A percentile compares a stretch with the other conserved stretches of the same genome.
phyloP scores from a whole-genome alignment of 2,888 invertebrate genomes.

The Phania funesta region DNA sequence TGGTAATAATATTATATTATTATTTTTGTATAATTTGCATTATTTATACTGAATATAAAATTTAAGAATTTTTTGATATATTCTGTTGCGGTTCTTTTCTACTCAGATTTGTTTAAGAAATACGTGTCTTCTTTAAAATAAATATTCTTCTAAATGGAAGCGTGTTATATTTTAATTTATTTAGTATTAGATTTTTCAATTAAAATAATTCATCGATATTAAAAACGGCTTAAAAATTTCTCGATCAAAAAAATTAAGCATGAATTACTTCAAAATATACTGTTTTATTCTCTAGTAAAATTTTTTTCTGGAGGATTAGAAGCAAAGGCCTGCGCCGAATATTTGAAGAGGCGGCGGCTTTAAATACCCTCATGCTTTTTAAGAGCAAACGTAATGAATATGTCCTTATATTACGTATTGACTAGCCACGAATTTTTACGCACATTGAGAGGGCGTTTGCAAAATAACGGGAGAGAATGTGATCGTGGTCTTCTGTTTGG shows the following conservation, averaged over 20 bases:
- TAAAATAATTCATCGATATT: background rate
- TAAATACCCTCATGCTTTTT: too few relatives aligned
- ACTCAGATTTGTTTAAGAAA: slow-evolving; percentile 22
- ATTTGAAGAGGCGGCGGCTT: too few relatives aligned
- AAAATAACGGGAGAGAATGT: too few relatives aligned
- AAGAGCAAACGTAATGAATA: too few relatives aligned
- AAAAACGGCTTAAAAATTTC: slow-evolving; percentile 30
- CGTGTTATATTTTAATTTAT: slow-evolving; percentile 24
- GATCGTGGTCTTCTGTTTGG: too few relatives aligned
- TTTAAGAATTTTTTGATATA: slow-evolving; percentile 7
- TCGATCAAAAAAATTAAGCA: slow-evolving; percentile 27
- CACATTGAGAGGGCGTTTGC: too few relatives aligned
- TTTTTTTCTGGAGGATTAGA: background rate
- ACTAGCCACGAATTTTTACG: too few relatives aligned
- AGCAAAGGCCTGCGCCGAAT: too few relatives aligned
- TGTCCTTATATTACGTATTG: too few relatives aligned
- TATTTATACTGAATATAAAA: slow-evolving; percentile 12
- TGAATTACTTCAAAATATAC: slow-evolving; percentile 39
- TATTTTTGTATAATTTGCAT: slow-evolving; percentile 14
- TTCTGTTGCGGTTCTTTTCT: background rate
- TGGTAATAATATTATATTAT: slow-evolving; percentile 19
- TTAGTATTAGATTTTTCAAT: background rate
- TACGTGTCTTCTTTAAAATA: slow-evolving; percentile 19
- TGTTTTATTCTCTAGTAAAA: slow-evolving; percentile 4
- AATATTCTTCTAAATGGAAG: background rate